phyloP scores from a whole-genome alignment of 2,888 invertebrate genomes.

The Athetis lepigone region DNA sequence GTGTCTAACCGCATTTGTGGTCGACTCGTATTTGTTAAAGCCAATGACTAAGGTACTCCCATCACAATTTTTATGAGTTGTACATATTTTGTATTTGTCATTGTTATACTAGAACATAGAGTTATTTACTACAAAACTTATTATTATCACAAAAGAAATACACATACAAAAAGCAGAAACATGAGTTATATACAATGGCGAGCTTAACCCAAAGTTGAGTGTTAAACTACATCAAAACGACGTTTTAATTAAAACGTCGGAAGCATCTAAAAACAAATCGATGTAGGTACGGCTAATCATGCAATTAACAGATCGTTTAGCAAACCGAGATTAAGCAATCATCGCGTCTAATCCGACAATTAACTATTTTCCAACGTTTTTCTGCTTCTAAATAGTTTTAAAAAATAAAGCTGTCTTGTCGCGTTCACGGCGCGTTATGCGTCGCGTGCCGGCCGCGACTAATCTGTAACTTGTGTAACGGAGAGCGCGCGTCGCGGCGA shows the following conservation, averaged over 20 bases:
- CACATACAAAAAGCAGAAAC: too few relatives aligned
- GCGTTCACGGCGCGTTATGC: slow-evolving; percentile 78
- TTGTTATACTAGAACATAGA: neutral
- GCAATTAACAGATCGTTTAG: slow-evolving; percentile 56
- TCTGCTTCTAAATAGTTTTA: slow-evolving; percentile 49
- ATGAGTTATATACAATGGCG: too few relatives aligned
- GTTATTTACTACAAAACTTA: too few relatives aligned
- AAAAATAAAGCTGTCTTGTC: slow-evolving; percentile 68
- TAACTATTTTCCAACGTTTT: slow-evolving; percentile 63
- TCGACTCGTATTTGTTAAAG: slow-evolving; percentile 58
- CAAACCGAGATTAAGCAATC: slow-evolving; percentile 58
- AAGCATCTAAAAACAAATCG: slow-evolving; percentile 21
- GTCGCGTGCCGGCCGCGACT: slow-evolving; percentile 81
- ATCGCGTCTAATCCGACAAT: slow-evolving; percentile 65
- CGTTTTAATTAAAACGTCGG: slow-evolving; percentile 7
- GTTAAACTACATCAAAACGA: neutral
- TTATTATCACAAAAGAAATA: too few relatives aligned
- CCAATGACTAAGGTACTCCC: slow-evolving; percentile 27
- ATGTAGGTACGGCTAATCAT: slow-evolving; percentile 40
- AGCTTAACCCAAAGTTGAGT: too few relatives aligned
- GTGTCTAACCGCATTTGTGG: slow-evolving; percentile 59
- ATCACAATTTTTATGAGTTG: slow-evolving; percentile 24
- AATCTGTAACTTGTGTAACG: slow-evolving; percentile 81
- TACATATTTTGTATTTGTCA: slow-evolving; percentile 3
- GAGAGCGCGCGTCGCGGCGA: slow-evolving; percentile 64